These are phyloP conservation scores for Catotricha subobsoleta DNA, from an alignment of 2,888 invertebrate genomes.

Conservation along the genomic window DNA sequence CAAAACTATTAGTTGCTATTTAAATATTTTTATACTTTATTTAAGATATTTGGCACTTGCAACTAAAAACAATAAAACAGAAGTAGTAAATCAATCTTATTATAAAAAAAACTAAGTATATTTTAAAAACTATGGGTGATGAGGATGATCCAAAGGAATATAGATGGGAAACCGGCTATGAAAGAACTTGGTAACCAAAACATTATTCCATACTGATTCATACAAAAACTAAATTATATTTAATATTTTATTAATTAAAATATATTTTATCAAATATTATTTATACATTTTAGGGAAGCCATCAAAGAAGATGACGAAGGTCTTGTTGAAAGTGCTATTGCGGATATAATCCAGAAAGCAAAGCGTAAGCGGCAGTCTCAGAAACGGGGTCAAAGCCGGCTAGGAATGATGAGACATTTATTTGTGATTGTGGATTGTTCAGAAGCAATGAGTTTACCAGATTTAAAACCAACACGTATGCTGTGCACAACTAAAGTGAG, in stretches of 20 bases:
- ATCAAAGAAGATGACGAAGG: conserved; percentile 94
- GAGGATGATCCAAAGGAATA: conserved; percentile 78
- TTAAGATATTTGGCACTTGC: too few species aligned
- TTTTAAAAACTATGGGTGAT: conserved; percentile 27
- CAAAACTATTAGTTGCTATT: too few species aligned
- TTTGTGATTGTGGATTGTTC: conserved; percentile 86
- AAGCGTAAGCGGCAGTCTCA: conserved; percentile 59
- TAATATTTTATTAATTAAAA: conserved; percentile 2
- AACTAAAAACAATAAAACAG: too few species aligned
- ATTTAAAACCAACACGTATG: conserved; percentile 84
- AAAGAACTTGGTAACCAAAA: conserved; percentile 66
- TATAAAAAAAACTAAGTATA: too few species aligned
- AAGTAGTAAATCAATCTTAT: too few species aligned
- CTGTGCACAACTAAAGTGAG: conserved; percentile 69
- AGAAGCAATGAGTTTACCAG: conserved; percentile 84
- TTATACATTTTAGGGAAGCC: conserved; percentile 56
- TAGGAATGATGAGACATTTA: conserved; percentile 98
- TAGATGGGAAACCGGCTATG: conserved; percentile 89
- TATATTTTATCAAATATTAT: background rate
- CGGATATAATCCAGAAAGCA: conserved; percentile 79
- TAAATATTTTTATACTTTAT: too few species aligned
- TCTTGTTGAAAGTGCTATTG: conserved; percentile 72
- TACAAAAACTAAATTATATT: background rate
- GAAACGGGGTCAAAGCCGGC: conserved; percentile 56
- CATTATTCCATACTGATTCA: background rate